Base-by-base conservation (phyloP, 2,888 invertebrate genomes). In the Graphium colonna region DNA sequence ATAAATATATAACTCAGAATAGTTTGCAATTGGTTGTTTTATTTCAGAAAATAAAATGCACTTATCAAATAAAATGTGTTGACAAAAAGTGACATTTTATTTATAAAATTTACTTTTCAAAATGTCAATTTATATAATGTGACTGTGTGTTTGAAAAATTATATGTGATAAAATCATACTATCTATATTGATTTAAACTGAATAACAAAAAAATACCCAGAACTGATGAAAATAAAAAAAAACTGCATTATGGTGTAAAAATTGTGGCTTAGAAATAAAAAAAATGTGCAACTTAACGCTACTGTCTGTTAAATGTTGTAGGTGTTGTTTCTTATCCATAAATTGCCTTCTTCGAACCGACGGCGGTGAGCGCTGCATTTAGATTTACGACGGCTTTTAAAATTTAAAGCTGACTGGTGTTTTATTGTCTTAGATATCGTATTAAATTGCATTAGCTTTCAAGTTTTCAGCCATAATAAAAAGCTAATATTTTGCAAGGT, bases 401-500 rank as follows among this genome's bases (percentile, higher is more conserved):
- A 53, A 46, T 53, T 48, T 42, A 49, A 54, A 45, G 39, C 44
- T 38, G 39, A 16, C 39, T 44, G 40, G 40, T 54, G 44, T 43
- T 54, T 54, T 48, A 49, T 39, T 54, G 53, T 49, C 21, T 44
- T 40, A 18, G n/a, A 54, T 54, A 21, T 54, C 31, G 2, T n/a
- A 18, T 49, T 38, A 31, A 45, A 50, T 12, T 47, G 17, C 51
- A 33, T 63, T 65, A 66, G 60, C 21, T 5, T 5, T 3, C 21
- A 5, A 21, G 21, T 21, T 21, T 21, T 21, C 5, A 21, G 5
- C 5, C 21, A 65, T 67, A 60, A 64, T 41, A 40, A 39, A 50
- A 63, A 59, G 52, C 5, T 21, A 3, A 21, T 21, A 21, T 21
- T 21, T 21, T 21, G 21, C 21, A 21, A 21, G 21, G 21, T n/a